A percentile compares a stretch with the other conserved stretches of the same genome.
Evolutionary conservation across 2,113 vertebrate species (phyloP).

Genomic region (Eolophus roseicapilla): DNA sequence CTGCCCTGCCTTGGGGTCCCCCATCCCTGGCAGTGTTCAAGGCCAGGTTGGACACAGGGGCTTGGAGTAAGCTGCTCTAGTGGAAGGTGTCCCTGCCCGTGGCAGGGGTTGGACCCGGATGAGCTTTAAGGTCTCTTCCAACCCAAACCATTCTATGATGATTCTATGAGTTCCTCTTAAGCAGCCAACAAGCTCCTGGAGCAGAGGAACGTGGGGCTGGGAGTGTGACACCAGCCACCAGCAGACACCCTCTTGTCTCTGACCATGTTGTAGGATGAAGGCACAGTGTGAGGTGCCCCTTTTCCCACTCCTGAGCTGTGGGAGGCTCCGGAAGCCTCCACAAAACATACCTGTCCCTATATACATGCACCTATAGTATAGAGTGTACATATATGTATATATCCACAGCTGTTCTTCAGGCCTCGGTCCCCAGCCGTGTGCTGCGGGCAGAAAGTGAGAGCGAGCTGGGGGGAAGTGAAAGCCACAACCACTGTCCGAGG

Average conservation of each 20-base stretch:
- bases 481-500: conserved; percentile 1
- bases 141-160: not conserved
- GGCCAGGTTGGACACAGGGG: not conserved
- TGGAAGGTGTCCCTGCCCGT: not conserved
- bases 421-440: rapidly evolving
- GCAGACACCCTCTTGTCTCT: not conserved
- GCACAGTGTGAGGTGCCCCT: rapidly evolving
- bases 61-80: not conserved
- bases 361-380: rapidly evolving
- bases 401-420: not conserved
- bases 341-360: rapidly evolving
- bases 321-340: not conserved
- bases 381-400: rapidly evolving
- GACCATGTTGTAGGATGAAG: not conserved
- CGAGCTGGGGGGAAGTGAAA: conserved; percentile 47
- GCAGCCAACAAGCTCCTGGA: not conserved
- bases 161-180: rapidly evolving
- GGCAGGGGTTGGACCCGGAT: not conserved
- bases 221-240: too few relatives aligned
- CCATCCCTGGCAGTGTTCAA: not conserved
- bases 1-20: not conserved
- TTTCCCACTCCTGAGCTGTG: not conserved
- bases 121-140: not conserved
- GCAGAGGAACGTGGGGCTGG: not conserved
- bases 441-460: not conserved